phyloP scores from a whole-genome alignment of 2,113 vertebrate genomes.

The Bufo bufo region DNA sequence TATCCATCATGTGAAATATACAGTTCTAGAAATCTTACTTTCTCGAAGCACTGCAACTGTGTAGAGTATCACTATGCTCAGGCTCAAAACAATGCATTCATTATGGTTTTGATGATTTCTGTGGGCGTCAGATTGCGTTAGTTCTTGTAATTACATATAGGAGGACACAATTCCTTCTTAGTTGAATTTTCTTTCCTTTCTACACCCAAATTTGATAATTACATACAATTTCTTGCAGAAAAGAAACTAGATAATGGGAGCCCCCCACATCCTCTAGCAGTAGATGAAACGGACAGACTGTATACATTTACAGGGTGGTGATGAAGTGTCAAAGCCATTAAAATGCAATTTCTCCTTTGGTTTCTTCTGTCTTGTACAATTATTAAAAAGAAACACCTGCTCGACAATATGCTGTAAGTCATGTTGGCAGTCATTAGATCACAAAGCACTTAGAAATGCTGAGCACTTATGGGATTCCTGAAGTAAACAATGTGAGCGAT shows the following conservation, averaged over 20 bases:
- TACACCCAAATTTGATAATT: conserved; percentile 56
- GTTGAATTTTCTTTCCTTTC: conserved; percentile 58
- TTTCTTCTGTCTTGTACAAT: conserved; percentile 59
- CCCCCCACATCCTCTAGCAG: conserved; percentile 57
- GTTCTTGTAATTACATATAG: conserved; percentile 55
- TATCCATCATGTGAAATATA: background rate
- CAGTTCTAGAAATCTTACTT: background rate
- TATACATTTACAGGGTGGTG: conserved; percentile 46
- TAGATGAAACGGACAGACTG: conserved; percentile 54
- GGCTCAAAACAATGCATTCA: conserved; percentile 24
- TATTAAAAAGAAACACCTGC: conserved; percentile 62
- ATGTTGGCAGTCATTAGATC: conserved; percentile 58
- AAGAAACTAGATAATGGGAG: conserved; percentile 53
- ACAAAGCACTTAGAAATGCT: conserved; percentile 43
- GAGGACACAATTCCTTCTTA: conserved; percentile 56
- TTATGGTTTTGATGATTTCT: conserved; percentile 33
- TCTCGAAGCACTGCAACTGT: background rate
- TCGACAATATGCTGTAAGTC: conserved; percentile 63
- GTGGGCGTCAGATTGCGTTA: conserved; percentile 50
- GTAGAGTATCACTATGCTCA: background rate
- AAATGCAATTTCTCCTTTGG: conserved; percentile 63
- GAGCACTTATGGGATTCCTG: conserved; percentile 60
- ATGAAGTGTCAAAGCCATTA: conserved; percentile 60
- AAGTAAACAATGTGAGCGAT: conserved; percentile 46
- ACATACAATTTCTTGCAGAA: conserved; percentile 59